A percentile compares a stretch with the other conserved stretches of the same genome.
Conservation (phyloP, 2,113 vertebrate genomes). For the Leptobrachium ailaonicum region DNA sequence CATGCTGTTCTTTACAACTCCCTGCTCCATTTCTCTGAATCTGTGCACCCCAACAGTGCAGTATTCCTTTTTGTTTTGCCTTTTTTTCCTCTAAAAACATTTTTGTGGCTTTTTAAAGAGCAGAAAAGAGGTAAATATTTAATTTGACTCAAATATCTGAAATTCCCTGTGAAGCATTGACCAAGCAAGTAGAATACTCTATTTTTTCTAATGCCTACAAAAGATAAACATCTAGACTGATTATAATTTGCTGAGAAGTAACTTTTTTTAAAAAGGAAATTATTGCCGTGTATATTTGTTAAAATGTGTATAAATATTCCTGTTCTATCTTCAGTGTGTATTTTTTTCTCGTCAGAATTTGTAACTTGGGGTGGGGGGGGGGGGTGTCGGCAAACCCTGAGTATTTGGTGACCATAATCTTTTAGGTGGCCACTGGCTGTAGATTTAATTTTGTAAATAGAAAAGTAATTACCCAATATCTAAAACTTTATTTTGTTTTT, state of each 20-base stretch:
- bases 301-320: conserved; percentile 60
- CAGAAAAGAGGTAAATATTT: no score
- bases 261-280: conserved; percentile 63
- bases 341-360: conserved; percentile 59
- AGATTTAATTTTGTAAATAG: conserved; percentile 99
- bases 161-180: conserved; percentile 9
- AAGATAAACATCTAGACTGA: conserved; percentile 11
- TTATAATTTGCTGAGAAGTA: conserved; percentile 19
- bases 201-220: conserved; percentile 40
- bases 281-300: conserved; percentile 62
- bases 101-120: no score
- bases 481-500: conserved; percentile 96
- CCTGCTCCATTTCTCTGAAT: conserved; percentile 55
- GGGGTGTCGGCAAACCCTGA: conserved; percentile 91
- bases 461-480: conserved; percentile 59
- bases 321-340: conserved; percentile 62
- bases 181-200: conserved; percentile 35
- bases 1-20: conserved; percentile 67
- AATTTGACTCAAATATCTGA: background rate
- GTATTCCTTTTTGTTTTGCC: background rate
- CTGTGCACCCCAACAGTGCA: conserved; percentile 48
- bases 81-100: no score
- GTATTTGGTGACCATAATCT: conserved; percentile 58
- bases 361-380: conserved; percentile 73
- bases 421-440: conserved; percentile 87